Conservation (phyloP, 2,888 invertebrate genomes). For the Hesperia comma region DNA sequence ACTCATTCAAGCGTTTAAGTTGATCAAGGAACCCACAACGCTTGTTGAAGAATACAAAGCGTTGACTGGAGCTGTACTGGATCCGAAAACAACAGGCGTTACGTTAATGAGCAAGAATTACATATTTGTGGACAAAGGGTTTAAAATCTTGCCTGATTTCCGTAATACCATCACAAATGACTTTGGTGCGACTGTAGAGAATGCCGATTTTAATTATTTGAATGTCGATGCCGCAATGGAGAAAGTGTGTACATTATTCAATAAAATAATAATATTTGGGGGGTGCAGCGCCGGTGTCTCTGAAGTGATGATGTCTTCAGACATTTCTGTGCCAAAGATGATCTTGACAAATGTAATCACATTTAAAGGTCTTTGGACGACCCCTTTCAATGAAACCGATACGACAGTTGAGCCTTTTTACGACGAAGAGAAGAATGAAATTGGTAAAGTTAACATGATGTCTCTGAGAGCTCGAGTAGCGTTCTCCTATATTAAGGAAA, state of each 20-base stretch:
- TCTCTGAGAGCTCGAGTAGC: conserved; percentile 84
- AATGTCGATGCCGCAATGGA: conserved; percentile 64
- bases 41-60: conserved; percentile 63
- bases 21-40: conserved; percentile 57
- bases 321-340: conserved; percentile 84
- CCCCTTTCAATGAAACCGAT: conserved; percentile 84
- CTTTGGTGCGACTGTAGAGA: conserved; percentile 67
- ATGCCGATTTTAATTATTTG: conserved; percentile 67
- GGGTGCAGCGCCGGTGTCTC: conserved; percentile 68
- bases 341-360: conserved; percentile 87
- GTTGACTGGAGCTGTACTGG: conserved; percentile 60
- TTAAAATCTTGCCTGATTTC: conserved; percentile 60
- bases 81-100: conserved; percentile 63
- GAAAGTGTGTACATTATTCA: conserved; percentile 69
- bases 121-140: conserved; percentile 70
- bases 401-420: conserved; percentile 84
- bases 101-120: conserved; percentile 69
- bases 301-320: conserved; percentile 75
- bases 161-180: conserved; percentile 57
- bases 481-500: conserved; percentile 79
- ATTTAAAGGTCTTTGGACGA: conserved; percentile 89
- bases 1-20: conserved; percentile 63
- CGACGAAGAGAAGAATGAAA: conserved; percentile 79
- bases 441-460: conserved; percentile 90
- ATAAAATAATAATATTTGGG: too few species aligned